A percentile compares a stretch with the other conserved stretches of the same genome.
Conservation (phyloP, 2,113 vertebrate genomes). For the Collichthys lucidus region DNA sequence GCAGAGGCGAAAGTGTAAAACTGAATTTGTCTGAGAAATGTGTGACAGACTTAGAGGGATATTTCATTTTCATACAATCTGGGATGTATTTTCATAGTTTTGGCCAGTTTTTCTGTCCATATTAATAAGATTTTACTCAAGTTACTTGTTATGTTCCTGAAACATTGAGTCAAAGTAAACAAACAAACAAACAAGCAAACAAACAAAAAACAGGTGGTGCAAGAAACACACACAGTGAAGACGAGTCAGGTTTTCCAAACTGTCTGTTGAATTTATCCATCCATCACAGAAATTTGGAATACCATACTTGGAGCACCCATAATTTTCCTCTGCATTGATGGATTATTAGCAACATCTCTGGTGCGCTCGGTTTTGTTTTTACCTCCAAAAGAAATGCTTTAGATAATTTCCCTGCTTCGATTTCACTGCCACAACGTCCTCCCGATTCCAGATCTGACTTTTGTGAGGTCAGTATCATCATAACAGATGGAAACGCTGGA, state of each 20-base stretch:
- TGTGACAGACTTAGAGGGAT: slow-evolving; percentile 5
- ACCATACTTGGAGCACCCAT: neutral
- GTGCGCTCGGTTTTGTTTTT: neutral
- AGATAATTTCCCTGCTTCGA: neutral
- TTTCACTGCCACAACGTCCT: neutral
- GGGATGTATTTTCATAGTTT: neutral
- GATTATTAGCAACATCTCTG: neutral
- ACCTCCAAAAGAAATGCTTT: neutral
- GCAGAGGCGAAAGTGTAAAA: slow-evolving; percentile 35
- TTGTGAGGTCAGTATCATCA: neutral
- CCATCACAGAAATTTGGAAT: neutral
- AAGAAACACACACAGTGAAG: neutral
- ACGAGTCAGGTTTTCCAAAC: neutral
- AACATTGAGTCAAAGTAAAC: neutral
- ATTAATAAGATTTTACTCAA: neutral
- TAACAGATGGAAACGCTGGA: neutral
- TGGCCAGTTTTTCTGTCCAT: neutral
- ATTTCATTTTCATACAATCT: slow-evolving; percentile 7
- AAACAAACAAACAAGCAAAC: no score
- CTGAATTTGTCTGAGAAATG: slow-evolving; percentile 18
- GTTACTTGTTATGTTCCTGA: neutral
- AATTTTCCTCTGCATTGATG: neutral
- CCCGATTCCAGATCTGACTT: neutral
- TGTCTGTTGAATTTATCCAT: neutral
- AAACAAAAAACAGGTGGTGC: neutral